Evolutionary conservation across 2,797 vertebrate genomes (phyloP).

Genomic region (Danio jaintianensis): DNA sequence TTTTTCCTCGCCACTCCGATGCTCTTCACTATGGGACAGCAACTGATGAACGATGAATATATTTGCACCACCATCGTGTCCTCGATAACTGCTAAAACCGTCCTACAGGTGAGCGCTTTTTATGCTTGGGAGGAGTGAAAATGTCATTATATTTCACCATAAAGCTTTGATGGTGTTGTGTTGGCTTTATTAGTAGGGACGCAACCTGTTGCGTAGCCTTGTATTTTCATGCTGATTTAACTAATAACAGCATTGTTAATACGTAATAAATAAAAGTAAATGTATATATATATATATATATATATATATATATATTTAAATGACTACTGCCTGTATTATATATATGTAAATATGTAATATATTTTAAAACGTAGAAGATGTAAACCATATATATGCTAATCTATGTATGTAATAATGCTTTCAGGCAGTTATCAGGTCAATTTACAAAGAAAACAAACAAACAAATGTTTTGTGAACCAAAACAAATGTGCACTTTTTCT

Average conservation of each 20-base stretch:
- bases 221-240: too few species aligned
- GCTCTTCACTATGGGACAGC: conserved; percentile 93
- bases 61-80: conserved; percentile 89
- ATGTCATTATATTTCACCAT: background rate
- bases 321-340: background rate
- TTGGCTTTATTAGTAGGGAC: background rate
- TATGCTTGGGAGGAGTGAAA: background rate
- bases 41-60: conserved; percentile 76
- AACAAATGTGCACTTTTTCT: too few species aligned
- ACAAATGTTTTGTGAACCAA: too few species aligned
- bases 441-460: background rate
- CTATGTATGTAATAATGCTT: background rate
- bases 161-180: too few species aligned
- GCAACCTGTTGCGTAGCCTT: background rate
- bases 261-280: too few species aligned
- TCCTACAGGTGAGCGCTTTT: conserved; percentile 87
- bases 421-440: background rate
- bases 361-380: too few species aligned
- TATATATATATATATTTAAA: too few species aligned
- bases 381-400: background rate
- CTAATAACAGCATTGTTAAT: too few species aligned
- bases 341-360: too few species aligned
- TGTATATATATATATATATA: too few species aligned
- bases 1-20: conserved; percentile 90
- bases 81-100: conserved; percentile 82